Evolutionary conservation across 1,140 invertebrate genomes (phyloP).

Genomic region (Lordiphosa clarofinis): DNA sequence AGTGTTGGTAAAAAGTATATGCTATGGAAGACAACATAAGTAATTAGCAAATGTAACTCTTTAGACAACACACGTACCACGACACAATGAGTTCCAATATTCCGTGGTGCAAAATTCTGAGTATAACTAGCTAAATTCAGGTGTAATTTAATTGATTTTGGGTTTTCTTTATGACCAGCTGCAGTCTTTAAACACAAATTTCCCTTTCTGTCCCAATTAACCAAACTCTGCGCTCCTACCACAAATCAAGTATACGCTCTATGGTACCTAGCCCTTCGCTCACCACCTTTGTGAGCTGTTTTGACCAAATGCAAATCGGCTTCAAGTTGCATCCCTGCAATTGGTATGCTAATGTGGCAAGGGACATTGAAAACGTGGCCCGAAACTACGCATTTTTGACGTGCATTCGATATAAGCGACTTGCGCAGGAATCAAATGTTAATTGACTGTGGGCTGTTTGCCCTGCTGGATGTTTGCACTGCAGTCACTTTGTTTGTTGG

Average conservation of each 20-base stretch:
- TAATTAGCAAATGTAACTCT: no score
- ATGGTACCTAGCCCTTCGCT: background rate
- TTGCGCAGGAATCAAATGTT: conserved; percentile 6
- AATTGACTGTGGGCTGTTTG: conserved; percentile 19
- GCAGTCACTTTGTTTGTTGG: conserved; percentile 6
- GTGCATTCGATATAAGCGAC: conserved; percentile 1
- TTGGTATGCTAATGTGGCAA: conserved; percentile 33
- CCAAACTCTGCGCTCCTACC: background rate
- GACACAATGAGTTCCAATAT: no score
- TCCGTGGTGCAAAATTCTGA: no score
- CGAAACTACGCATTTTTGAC: conserved; percentile 21
- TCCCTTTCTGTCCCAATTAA: no score
- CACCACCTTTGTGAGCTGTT: conserved; percentile 16
- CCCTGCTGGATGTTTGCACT: background rate
- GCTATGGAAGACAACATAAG: no score
- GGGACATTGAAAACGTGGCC: conserved; percentile 12
- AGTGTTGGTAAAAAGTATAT: no score
- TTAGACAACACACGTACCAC: no score
- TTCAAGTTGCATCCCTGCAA: conserved; percentile 14
- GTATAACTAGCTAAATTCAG: no score
- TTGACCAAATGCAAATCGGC: conserved; percentile 38
- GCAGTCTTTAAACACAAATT: no score
- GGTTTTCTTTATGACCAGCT: no score
- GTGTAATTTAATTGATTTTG: no score
- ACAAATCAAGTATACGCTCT: conserved; percentile 2